Evolutionary conservation across 1,140 invertebrate species (phyloP), one percentile per base, ranked within the genome.

Genomic region (Apis laboriosa): DNA sequence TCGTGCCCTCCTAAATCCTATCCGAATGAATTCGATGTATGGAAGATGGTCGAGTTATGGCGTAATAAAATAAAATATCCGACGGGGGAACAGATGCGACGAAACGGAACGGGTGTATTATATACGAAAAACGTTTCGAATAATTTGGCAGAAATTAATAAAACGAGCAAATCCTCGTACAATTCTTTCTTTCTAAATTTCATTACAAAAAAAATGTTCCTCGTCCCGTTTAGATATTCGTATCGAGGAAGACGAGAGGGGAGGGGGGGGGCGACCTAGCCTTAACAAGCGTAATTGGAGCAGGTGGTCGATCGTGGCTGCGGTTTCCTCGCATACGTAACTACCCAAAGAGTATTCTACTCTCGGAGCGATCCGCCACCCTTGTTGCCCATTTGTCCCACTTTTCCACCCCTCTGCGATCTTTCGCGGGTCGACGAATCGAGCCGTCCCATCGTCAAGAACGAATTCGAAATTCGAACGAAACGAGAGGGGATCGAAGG

Each of bases 251-350:
- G 68, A 74, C 66, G 68, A 80, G 73, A 78, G 43, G 58, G 43
- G 53, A 34, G 51, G 74, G 17, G 63, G 15, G 73, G 73, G 79
- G 73, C 80, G 82, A 88, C 77, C 80, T 81, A 77, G 70, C 66
- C 71, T 86, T 91, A 91, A 91, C 88, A 87, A 90, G 86, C 88
- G 84, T 90, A 91, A 92, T 92, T 91, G 90, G 90, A 91, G 91
- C 90, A 91, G 90, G 87, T 92, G 88, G 91, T 86, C 90, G 84
- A 83, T 85, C 84, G 77, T 76, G 49, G 80, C 73, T 86, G 90
- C 75, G 88, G 89, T 90, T 88, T 90, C 84, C 60, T 60, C 83
- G 86, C 84, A 88, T 90, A 90, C 76, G 79, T 90, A 90, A 91
- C 88, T 84, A 86, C 86, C 84, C 84, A 74, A 88, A 89, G 90